These are phyloP conservation scores for Seriola aureovittata DNA, from an alignment of 2,113 vertebrate genomes.

Conservation along the genomic window DNA sequence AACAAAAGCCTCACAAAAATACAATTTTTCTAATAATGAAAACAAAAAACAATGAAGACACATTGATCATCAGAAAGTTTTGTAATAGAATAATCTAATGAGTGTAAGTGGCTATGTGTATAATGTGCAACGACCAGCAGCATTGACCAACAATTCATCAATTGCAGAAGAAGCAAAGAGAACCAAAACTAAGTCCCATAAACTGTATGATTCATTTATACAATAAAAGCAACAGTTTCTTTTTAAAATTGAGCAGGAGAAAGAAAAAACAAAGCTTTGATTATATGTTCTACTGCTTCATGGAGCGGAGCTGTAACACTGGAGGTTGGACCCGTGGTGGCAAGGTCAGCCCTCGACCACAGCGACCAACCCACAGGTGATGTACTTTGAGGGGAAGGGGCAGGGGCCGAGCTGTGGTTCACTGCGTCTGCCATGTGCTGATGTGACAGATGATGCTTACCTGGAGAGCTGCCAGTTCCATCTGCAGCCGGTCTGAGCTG, in stretches of 20 bases:
- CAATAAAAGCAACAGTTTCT: background rate
- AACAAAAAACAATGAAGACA: no score
- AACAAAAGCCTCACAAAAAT: background rate
- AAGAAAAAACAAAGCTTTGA: background rate
- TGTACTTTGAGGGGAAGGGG: slow-evolving; percentile 31
- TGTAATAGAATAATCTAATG: background rate
- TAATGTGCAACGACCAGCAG: background rate
- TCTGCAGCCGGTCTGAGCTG: slow-evolving; percentile 44
- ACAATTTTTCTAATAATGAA: background rate
- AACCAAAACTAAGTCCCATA: background rate
- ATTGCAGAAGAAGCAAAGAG: background rate
- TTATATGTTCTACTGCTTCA: background rate
- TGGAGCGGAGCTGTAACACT: background rate
- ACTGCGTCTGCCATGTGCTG: slow-evolving; percentile 22
- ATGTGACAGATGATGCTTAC: slow-evolving; percentile 52
- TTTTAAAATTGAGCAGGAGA: no score
- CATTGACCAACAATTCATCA: background rate
- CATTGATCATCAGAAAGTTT: background rate
- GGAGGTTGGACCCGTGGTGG: background rate
- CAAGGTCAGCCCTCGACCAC: slow-evolving; percentile 12
- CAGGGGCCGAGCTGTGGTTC: slow-evolving; percentile 36
- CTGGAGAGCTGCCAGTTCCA: slow-evolving; percentile 51
- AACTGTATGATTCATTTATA: background rate
- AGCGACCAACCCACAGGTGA: slow-evolving; percentile 25
- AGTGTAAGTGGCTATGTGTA: no score